A percentile compares a stretch with the other conserved stretches of the same genome.
Conservation (phyloP, 1,140 invertebrate species). For the Dendrolimus punctatus region DNA sequence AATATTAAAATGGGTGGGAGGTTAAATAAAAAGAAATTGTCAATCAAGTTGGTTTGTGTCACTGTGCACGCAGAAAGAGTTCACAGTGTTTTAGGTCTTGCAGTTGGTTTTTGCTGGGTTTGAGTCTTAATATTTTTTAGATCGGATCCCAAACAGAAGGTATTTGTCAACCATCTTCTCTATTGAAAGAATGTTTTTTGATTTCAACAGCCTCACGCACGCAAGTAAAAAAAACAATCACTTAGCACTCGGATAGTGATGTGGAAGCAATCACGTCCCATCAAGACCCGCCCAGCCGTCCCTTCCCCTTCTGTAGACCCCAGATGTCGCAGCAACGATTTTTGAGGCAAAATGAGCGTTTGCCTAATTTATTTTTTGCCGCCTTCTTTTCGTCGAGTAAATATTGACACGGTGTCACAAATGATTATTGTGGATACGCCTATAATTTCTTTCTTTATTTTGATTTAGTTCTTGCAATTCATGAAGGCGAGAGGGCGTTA, state of each 20-base stretch:
- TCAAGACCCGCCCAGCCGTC: slow-evolving; percentile 11
- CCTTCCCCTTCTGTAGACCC: slow-evolving; percentile 33
- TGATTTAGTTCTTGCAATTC: background rate
- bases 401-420: slow-evolving; percentile 51
- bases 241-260: slow-evolving; percentile 37
- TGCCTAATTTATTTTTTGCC: slow-evolving; percentile 71
- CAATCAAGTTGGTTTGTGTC: no score
- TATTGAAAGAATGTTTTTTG: background rate
- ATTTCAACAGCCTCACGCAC: background rate
- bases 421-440: slow-evolving; percentile 28
- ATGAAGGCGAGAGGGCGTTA: no score
- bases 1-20: no score
- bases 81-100: no score
- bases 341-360: slow-evolving; percentile 64
- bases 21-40: no score
- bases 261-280: slow-evolving; percentile 36
- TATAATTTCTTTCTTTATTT: slow-evolving; percentile 8
- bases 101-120: no score
- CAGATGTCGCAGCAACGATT: slow-evolving; percentile 59
- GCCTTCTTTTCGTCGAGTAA: slow-evolving; percentile 64
- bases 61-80: no score
- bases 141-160: no score
- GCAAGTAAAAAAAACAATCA: slow-evolving; percentile 2
- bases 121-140: no score
- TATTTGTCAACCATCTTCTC: no score